Base-by-base conservation (phyloP, 1,140 invertebrate species). In the Cylas formicarius region DNA sequence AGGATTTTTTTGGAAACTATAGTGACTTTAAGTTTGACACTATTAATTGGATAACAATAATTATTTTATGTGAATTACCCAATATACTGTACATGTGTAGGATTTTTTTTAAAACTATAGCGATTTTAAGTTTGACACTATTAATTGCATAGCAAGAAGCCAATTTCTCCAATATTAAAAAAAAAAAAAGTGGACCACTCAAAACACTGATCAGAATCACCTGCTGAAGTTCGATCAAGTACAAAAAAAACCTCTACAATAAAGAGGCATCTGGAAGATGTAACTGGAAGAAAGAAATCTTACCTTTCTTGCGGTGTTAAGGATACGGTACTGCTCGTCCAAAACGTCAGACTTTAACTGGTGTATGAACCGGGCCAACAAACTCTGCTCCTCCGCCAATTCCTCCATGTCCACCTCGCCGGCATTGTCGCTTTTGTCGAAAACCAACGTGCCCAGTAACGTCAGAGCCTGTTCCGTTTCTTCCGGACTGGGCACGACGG, bases 371-470 rank as follows among this genome's bases (percentile, higher is more conserved):
- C 86, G 53, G 46, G 84, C 93, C 40, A 99, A 75, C 3, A 97
- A 69, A 17, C 86, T 84, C 63, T 99, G 96, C 60, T 99, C 95
- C 65, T 99, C 96, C 20, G 86, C 84, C 70, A 99, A 95, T 66
- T 99, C 95, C 69, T 99, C 95, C 1, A 84, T 76, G 69, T 96
- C 91, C 41, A 74, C 71, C 28, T 83, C 75, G 17, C 77, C 79
- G 23, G 72, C 67, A 61, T 88, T 82, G 60, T 88, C 82, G 0
- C 75, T 71, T 61, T 96, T 90, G 63, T 97, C 93, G 55, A 82
- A 80, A 5, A 96, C 80, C 19, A 97, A 62, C 1, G 90, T 82
- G n/a, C 81, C 77, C 8, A 96, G 74, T 68, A 96, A 45, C 41
- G 55, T 62, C 13, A 66, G 42, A 22, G 62, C 61, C 44, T 66